These are phyloP conservation scores for Protomyctophum bolini DNA, from an alignment of 2,113 vertebrate species.

Conservation along the genomic window DNA sequence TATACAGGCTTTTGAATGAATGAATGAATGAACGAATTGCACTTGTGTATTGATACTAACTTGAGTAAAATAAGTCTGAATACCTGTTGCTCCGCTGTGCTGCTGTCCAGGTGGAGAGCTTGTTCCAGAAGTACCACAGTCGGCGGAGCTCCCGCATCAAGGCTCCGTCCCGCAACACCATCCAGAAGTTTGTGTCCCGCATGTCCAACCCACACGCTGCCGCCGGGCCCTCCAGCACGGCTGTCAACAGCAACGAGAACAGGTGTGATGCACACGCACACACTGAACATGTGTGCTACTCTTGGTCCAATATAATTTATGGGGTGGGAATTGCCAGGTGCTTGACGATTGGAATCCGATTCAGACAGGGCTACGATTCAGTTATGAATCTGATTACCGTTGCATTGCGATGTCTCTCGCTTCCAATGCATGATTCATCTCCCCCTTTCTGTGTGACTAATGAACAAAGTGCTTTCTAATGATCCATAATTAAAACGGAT, in stretches of 20 bases:
- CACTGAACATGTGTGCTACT: background rate
- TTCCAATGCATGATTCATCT: background rate
- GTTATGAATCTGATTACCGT: background rate
- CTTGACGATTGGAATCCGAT: no score
- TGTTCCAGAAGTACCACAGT: constrained; percentile 94
- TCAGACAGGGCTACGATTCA: no score
- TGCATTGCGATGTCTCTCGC: background rate
- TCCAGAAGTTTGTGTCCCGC: constrained; percentile 94
- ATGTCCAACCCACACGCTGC: constrained; percentile 89
- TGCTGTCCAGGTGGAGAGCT: constrained; percentile 86
- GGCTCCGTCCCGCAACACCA: constrained; percentile 92
- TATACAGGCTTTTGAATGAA: no score
- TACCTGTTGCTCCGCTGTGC: background rate
- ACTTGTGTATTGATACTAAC: no score
- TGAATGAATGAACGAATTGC: no score
- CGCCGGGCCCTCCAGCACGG: constrained; percentile 85
- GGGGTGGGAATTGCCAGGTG: no score
- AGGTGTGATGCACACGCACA: constrained; percentile 81
- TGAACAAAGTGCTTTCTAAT: no score
- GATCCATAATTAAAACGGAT: no score
- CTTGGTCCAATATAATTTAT: no score
- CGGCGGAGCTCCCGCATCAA: constrained; percentile 92
- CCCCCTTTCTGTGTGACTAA: no score
- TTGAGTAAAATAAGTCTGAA: no score
- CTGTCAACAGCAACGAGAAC: constrained; percentile 89